phyloP scores from a whole-genome alignment of 1,140 invertebrate species.

The Trichonephila clavipes region DNA sequence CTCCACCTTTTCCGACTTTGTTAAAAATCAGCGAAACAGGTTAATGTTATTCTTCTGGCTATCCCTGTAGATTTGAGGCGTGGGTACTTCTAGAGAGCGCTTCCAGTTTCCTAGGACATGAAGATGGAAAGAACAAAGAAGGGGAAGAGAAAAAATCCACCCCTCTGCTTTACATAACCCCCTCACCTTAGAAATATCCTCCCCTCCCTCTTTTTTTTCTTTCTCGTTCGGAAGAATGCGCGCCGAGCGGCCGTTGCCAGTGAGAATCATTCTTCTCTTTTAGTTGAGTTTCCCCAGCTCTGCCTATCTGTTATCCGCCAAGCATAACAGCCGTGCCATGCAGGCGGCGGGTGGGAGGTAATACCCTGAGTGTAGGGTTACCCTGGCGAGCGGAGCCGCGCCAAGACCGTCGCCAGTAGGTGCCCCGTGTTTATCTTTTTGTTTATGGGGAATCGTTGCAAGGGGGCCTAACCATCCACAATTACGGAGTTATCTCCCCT shows the following conservation, averaged over 20 bases:
- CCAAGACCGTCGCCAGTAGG: neutral
- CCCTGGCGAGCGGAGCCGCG: neutral
- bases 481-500: neutral
- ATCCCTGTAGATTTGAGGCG: constrained; percentile 64
- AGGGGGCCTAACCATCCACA: neutral
- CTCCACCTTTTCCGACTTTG: constrained; percentile 50
- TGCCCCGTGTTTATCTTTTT: neutral
- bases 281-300: constrained; percentile 62
- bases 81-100: constrained; percentile 12
- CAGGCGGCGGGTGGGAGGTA: constrained; percentile 55
- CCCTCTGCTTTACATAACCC: constrained; percentile 73
- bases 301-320: constrained; percentile 70
- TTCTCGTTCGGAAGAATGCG: constrained; percentile 37
- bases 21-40: constrained; percentile 74
- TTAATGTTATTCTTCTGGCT: constrained; percentile 67
- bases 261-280: constrained; percentile 71
- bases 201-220: constrained; percentile 36
- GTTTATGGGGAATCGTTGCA: constrained; percentile 9
- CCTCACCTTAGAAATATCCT: constrained; percentile 66
- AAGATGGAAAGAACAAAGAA: constrained; percentile 29
- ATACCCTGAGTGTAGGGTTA: constrained; percentile 57
- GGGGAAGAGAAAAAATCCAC: constrained; percentile 39
- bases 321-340: constrained; percentile 69
- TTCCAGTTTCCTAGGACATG: constrained; percentile 54
- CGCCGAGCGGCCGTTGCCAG: constrained; percentile 38